Evolutionary conservation across 2,797 vertebrate genomes (phyloP).

Genomic region (Tolypeutes matacus): DNA sequence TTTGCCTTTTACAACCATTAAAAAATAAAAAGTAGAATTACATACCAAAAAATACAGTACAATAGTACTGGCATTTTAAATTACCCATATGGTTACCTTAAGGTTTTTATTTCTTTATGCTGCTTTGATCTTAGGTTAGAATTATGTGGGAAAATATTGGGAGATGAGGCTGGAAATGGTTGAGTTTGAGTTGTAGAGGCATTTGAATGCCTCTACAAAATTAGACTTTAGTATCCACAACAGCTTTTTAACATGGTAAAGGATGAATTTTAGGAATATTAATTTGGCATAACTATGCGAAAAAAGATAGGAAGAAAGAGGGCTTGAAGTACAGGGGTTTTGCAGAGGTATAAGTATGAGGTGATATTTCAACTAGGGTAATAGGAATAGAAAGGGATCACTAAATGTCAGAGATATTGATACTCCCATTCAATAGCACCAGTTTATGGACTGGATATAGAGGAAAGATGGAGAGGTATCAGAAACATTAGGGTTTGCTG

Average conservation of each 20-base stretch:
- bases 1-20: no score
- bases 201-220: neutral
- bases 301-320: neutral
- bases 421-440: neutral
- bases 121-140: neutral
- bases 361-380: neutral
- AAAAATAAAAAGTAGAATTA: no score
- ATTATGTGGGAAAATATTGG: neutral
- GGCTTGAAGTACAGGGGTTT: neutral
- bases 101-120: no score
- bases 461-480: neutral
- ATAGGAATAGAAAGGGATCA: neutral
- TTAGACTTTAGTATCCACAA: neutral
- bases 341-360: neutral
- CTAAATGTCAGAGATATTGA: neutral
- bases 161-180: neutral
- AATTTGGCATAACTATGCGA: neutral
- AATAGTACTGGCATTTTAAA: no score
- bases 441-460: neutral
- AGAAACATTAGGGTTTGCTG: neutral
- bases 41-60: no score
- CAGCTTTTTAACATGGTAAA: neutral
- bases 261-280: neutral
- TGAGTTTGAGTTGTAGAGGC: conserved; percentile 17
- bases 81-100: no score